Base-by-base conservation (phyloP, 2,888 invertebrate genomes). In the Mylabris sibirica region DNA sequence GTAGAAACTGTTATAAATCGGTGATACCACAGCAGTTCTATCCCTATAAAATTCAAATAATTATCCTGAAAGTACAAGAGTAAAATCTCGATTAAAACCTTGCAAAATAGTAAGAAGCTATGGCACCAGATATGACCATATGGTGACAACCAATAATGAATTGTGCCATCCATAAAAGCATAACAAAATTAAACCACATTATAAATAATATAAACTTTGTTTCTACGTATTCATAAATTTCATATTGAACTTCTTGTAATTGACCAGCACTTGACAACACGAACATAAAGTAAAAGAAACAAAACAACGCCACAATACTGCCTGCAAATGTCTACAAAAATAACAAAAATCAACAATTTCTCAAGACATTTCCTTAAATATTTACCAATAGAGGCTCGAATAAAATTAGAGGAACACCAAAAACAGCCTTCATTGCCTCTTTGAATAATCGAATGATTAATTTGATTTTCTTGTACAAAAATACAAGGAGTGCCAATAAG, bases 61-160 rank as follows among this genome's bases (percentile, higher is more conserved):
- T 64, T 12, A 59, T 1, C 4, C 4, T 30, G 4, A 4, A 30
- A 30, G 3, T 30, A 30, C 30, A 30, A 30, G 30, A 30, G 8
- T 30, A 8, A 30, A 30, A 30, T 30, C 8, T 30, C 30, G 30
- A 60, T 57, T 59, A 17, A 60, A 75, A 89, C 89, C 87, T 86
- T 20, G 88, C 85, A 78, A 90, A 90, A 79, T 89, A 91, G 90
- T 90, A 90, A 6, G 83, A 84, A 0, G 89, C 87, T 0, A 90
- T 88, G n/a, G 89, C 85, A 2, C 89, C 88, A 49, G 89, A 89
- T 64, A 90, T 86, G 3, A 90, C 86, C 82, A 90, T 87, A 78
- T 90, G 89, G 76, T 91, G 90, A 78, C 89, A 89, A 44, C 88
- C 89, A 59, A 90, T 84, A 70, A 89, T 86, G 77, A 90, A 90